Evolutionary conservation across 1,140 invertebrate genomes (phyloP), one percentile per base, ranked within the genome.

Genomic region (Lepidotrigona ventralis): DNA sequence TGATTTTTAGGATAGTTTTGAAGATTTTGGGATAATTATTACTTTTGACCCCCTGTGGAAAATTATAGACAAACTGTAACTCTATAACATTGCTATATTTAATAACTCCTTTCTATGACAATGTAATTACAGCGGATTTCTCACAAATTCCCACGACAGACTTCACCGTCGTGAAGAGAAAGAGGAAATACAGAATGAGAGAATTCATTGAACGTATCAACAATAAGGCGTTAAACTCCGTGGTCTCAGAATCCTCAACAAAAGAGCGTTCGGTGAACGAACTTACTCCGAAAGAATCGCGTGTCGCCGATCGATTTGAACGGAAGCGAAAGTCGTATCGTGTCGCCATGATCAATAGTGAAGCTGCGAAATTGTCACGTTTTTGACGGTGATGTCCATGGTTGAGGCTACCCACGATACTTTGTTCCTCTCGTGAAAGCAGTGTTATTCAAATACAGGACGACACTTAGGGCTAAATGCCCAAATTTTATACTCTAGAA

Each of bases 281-380:
- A 46, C 58, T 6, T n/a, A 39, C 56, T 73, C 78, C 83, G 83
- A 83, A 29, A 66, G 63, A 85, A 76, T 91, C 80, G 86, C 89
- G 90, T 90, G 90, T 91, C 86, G 71, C 80, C 74, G 71, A 33
- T 66, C 79, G 70, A 70, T 85, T 26, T 14, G 66, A 88, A 39
- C 88, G 75, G 58, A 51, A 75, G 46, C 73, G 77, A 81, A 85
- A 90, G 77, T 86, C 80, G 64, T 70, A 69, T 88, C 89, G 77
- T 82, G 23, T 60, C 58, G 23, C 54, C 77, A 66, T 58, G 64
- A 75, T 83, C 60, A 76, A 51, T 72, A 66, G 69, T 71, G 63
- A 21, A 83, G 46, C 66, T 77, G 83, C 89, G 82, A 83, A 89
- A 82, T 90, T 91, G 58, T 60, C 58, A 23, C 58, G 58, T 60